These are phyloP conservation scores for Catotricha subobsoleta DNA, from an alignment of 2,888 invertebrate species.

Conservation along the genomic window DNA sequence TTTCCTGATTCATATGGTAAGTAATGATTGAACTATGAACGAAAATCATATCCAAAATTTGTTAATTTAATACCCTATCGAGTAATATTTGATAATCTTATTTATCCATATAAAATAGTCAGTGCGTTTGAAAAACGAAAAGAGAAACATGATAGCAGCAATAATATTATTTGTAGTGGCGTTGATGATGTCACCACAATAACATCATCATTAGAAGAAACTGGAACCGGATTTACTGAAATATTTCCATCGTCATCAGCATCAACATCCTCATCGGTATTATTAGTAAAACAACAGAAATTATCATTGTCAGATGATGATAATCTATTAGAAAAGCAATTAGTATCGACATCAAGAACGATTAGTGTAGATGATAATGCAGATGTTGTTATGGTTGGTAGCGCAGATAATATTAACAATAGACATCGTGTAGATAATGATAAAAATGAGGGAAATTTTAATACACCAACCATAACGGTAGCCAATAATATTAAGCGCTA, in stretches of 20 bases:
- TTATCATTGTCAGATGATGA: too few relatives aligned
- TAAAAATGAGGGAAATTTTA: not conserved
- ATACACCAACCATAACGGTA: not conserved
- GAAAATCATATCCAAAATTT: too few relatives aligned
- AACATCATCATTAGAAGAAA: not conserved
- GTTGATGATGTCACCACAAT: not conserved
- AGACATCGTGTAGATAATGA: not conserved
- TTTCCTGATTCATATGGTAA: conserved; percentile 31
- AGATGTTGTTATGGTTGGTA: too few relatives aligned
- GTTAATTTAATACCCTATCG: too few relatives aligned
- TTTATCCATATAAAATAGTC: conserved; percentile 16
- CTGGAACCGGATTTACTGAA: not conserved
- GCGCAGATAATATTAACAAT: too few relatives aligned
- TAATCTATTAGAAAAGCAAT: too few relatives aligned
- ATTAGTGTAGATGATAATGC: too few relatives aligned
- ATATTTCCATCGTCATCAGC: conserved; percentile 4
- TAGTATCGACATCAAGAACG: too few relatives aligned
- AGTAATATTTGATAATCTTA: not conserved
- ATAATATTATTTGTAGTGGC: not conserved
- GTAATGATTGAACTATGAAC: conserved; percentile 10
- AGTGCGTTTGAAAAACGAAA: conserved; percentile 29
- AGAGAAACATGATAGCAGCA: conserved; percentile 18
- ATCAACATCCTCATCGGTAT: not conserved
- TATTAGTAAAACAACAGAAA: not conserved
- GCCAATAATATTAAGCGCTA: conserved; percentile 7